These are phyloP conservation scores for Perognathus longimembris DNA, from an alignment of 2,113 vertebrate species.

Conservation along the genomic window DNA sequence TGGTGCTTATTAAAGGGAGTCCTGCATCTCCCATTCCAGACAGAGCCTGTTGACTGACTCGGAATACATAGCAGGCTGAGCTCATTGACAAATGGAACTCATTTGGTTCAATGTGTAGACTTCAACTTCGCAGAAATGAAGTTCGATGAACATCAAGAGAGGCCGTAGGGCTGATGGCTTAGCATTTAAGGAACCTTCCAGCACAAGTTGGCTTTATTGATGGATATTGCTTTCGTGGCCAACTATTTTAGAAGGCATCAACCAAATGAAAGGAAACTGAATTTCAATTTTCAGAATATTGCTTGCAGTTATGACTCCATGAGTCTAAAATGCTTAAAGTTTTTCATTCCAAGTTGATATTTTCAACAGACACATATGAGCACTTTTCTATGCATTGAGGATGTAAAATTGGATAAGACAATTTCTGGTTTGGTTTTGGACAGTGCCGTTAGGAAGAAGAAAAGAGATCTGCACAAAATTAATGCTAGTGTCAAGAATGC, in stretches of 20 bases:
- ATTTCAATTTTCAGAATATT: conserved; percentile 64
- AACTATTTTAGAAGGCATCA: conserved; percentile 55
- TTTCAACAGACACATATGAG: conserved; percentile 19
- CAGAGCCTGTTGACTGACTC: background rate
- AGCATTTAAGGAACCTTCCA: conserved; percentile 42
- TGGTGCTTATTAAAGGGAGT: background rate
- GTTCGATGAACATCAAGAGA: conserved; percentile 42
- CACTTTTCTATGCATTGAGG: background rate
- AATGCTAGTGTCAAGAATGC: background rate
- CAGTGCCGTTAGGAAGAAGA: background rate
- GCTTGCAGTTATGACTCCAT: conserved; percentile 41
- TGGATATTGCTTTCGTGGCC: conserved; percentile 42
- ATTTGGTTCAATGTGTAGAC: conserved; percentile 26
- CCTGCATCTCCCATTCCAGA: background rate
- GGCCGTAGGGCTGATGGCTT: background rate
- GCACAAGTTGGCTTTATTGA: conserved; percentile 56
- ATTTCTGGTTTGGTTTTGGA: conserved; percentile 11
- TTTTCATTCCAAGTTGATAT: conserved; percentile 53
- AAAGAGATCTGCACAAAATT: background rate
- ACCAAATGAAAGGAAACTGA: conserved; percentile 62
- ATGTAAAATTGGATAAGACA: conserved; percentile 9
- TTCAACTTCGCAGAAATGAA: conserved; percentile 58
- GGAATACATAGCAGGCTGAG: background rate
- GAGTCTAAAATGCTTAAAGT: conserved; percentile 37
- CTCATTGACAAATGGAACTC: conserved; percentile 42